Evolutionary conservation across 2,113 vertebrate genomes (phyloP).

Genomic region (Notarius lentiginosus): DNA sequence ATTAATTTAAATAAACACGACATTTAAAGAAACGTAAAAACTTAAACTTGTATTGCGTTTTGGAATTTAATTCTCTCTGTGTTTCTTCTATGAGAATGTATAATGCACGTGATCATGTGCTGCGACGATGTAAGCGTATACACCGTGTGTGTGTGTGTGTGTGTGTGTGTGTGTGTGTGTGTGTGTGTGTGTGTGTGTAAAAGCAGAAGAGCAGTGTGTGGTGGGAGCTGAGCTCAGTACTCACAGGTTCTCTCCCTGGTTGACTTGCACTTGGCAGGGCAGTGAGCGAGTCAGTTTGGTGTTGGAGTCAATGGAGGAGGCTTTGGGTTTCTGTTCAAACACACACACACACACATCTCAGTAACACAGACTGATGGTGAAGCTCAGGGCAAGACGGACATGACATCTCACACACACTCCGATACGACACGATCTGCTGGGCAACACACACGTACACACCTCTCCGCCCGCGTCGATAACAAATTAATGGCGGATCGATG

Average conservation of each 20-base stretch:
- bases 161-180: neutral
- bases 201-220: neutral
- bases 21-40: no score
- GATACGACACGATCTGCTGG: neutral
- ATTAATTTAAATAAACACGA: no score
- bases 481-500: constrained; percentile 64
- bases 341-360: constrained; percentile 8
- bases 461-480: constrained; percentile 48
- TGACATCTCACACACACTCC: neutral
- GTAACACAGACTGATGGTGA: constrained; percentile 25
- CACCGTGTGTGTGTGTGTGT: neutral
- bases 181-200: neutral
- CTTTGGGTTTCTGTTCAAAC: constrained; percentile 82
- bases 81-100: neutral
- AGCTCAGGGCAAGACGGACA: neutral
- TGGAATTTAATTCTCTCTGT: no score
- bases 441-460: neutral
- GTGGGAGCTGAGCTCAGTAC: constrained; percentile 57
- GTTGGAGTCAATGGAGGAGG: constrained; percentile 81
- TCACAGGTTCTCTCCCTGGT: constrained; percentile 91
- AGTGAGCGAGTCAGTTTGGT: constrained; percentile 87
- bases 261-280: constrained; percentile 90
- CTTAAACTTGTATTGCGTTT: no score
- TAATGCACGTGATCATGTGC: neutral
- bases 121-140: neutral